Evolutionary conservation across 2,888 invertebrate species (phyloP).

Genomic region (Agriopis leucophaearia): DNA sequence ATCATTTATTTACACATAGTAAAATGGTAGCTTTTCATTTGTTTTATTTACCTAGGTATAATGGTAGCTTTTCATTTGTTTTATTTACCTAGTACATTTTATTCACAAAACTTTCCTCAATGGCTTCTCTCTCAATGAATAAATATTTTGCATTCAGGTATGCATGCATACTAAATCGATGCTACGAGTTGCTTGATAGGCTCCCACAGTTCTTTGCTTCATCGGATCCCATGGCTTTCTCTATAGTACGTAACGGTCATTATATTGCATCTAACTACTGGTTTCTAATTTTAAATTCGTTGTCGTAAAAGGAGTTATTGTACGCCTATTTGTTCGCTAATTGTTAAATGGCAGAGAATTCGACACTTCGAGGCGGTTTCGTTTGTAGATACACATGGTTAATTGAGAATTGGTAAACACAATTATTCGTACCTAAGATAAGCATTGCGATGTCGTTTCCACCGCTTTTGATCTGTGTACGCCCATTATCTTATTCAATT

Average conservation of each 20-base stretch:
- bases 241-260: constrained; percentile 42
- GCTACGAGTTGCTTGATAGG: constrained; percentile 20
- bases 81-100: background rate
- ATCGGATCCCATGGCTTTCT: constrained; percentile 42
- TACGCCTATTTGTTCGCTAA: constrained; percentile 43
- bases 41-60: too few relatives aligned
- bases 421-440: constrained; percentile 3
- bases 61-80: background rate
- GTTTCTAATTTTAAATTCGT: constrained; percentile 49
- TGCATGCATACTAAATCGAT: constrained; percentile 31
- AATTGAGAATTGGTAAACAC: constrained; percentile 43
- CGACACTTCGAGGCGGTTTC: constrained; percentile 37
- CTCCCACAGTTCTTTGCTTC: constrained; percentile 17
- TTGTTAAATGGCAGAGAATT: constrained; percentile 44
- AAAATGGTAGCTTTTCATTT: background rate
- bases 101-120: constrained; percentile 25
- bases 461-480: constrained; percentile 58
- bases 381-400: constrained; percentile 35
- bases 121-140: constrained; percentile 31
- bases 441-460: constrained; percentile 52
- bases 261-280: constrained; percentile 49
- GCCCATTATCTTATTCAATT: constrained; percentile 83
- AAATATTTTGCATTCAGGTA: constrained; percentile 24
- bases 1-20: background rate
- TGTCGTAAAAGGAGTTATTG: constrained; percentile 47